Conservation (phyloP, 2,113 vertebrate genomes). For the Lepus europaeus region DNA sequence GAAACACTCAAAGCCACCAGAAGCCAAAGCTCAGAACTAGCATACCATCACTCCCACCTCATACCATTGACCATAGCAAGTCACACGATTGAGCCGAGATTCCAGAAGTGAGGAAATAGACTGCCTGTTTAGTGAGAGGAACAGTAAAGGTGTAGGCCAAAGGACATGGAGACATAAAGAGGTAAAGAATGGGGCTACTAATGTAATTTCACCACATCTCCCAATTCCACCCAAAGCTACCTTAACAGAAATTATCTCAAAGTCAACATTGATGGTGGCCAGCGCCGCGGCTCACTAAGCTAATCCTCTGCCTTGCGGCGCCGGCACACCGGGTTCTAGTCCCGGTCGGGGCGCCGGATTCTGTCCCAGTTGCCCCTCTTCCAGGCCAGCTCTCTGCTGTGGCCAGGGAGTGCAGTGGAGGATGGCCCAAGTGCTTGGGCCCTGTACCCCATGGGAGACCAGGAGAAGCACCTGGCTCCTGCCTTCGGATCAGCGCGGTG, state of each 20-base stretch:
- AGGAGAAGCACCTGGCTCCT: no score
- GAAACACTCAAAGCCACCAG: slow-evolving; percentile 12
- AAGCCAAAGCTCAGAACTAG: slow-evolving; percentile 30
- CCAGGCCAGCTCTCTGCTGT: no score
- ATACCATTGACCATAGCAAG: slow-evolving; percentile 18
- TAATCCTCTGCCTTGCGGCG: no score
- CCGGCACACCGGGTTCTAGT: no score
- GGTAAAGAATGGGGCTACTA: not conserved
- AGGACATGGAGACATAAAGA: slow-evolving; percentile 33
- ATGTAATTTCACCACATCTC: not conserved
- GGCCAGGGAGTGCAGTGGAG: no score
- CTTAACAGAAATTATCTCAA: slow-evolving; percentile 23
- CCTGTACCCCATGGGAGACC: no score
- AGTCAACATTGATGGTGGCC: slow-evolving; percentile 11
- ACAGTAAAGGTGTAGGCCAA: slow-evolving; percentile 8
- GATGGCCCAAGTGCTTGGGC: no score
- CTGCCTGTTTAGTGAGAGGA: slow-evolving; percentile 28
- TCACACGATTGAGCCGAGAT: not conserved
- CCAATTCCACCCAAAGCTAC: slow-evolving; percentile 35
- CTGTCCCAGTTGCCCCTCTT: no score
- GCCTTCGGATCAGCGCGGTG: no score
- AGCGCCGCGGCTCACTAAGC: no score
- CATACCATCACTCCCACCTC: not conserved
- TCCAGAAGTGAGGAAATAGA: not conserved
- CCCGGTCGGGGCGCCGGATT: no score